These are phyloP conservation scores for Phodopus roborovskii DNA, from an alignment of 2,113 vertebrate genomes.

Conservation along the genomic window DNA sequence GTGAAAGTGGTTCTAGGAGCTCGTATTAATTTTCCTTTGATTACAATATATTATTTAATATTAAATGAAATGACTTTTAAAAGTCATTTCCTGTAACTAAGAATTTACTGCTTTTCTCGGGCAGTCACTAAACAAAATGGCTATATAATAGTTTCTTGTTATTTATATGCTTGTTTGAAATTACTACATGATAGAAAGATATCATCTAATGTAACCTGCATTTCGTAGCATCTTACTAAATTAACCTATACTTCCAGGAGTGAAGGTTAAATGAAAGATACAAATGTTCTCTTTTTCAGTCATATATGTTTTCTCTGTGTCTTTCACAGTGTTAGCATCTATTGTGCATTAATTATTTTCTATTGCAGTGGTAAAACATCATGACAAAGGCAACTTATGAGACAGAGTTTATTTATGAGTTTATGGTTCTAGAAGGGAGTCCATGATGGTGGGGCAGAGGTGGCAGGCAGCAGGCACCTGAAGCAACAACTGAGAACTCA, in stretches of 20 bases:
- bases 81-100: too few relatives aligned
- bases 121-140: background rate
- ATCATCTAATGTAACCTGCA: background rate
- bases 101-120: background rate
- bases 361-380: background rate
- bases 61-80: background rate
- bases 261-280: background rate
- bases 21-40: background rate
- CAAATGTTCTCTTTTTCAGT: background rate
- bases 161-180: background rate
- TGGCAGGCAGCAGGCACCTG: background rate
- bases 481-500: background rate
- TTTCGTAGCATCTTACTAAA: background rate
- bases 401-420: background rate
- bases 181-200: background rate
- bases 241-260: background rate
- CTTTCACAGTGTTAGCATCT: background rate
- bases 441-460: background rate
- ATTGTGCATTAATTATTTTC: background rate
- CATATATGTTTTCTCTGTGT: background rate
- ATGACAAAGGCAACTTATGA: too few relatives aligned
- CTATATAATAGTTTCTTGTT: background rate
- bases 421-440: background rate
- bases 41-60: background rate
- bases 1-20: background rate